A percentile compares a stretch with the other conserved stretches of the same genome.
These are phyloP conservation scores for Phaenicophaeus curvirostris DNA, from an alignment of 2,797 vertebrate genomes.

Conservation along the genomic window DNA sequence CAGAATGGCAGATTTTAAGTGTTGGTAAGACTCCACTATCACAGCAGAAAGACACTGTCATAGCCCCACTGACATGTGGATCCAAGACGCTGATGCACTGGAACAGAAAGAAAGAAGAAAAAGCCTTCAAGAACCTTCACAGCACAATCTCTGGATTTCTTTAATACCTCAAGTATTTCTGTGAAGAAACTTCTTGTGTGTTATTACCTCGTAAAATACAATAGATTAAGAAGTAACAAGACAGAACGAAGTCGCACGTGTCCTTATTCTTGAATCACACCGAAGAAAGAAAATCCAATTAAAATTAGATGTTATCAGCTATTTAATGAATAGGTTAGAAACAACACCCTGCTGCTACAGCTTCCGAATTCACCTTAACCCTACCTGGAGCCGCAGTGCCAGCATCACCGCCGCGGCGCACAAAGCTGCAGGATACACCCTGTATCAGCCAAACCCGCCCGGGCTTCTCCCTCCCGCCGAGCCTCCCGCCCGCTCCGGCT, in stretches of 20 bases:
- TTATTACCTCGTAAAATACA: accelerated
- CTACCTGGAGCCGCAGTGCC: background rate
- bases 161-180: background rate
- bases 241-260: accelerated
- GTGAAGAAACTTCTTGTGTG: background rate
- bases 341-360: background rate
- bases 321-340: background rate
- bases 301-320: background rate
- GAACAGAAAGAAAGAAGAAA: background rate
- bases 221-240: background rate
- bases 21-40: background rate
- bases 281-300: background rate
- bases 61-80: background rate
- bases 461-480: accelerated
- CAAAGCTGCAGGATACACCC: background rate
- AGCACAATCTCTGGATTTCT: background rate
- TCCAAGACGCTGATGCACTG: background rate
- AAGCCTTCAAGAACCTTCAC: background rate
- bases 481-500: background rate
- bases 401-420: background rate
- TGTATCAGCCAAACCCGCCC: background rate
- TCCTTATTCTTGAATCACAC: background rate
- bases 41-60: constrained; percentile 10
- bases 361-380: background rate
- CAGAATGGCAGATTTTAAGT: background rate